Conservation (phyloP, 2,113 vertebrate genomes). For the Lontra canadensis region DNA sequence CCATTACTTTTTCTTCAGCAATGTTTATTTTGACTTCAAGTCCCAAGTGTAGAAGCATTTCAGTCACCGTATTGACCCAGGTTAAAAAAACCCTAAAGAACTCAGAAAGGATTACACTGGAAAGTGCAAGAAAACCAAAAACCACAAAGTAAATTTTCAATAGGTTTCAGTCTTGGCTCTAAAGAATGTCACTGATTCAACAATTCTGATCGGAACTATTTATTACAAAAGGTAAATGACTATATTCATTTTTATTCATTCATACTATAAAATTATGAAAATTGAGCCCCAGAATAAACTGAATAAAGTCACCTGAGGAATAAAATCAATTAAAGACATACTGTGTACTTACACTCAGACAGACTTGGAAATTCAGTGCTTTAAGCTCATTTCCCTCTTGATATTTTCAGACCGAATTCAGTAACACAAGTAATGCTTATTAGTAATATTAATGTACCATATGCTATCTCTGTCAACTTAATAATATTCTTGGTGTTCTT, state of each 20-base stretch:
- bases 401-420: slow-evolving; percentile 67
- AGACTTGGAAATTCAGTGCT: slow-evolving; percentile 65
- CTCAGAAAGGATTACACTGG: slow-evolving; percentile 78
- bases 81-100: slow-evolving; percentile 81
- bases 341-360: slow-evolving; percentile 51
- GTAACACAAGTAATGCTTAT: slow-evolving; percentile 61
- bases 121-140: slow-evolving; percentile 65
- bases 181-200: slow-evolving; percentile 57
- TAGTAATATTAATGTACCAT: slow-evolving; percentile 70
- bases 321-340: slow-evolving; percentile 77
- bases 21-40: slow-evolving; percentile 65
- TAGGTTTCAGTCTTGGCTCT: slow-evolving; percentile 37
- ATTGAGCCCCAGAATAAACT: slow-evolving; percentile 63
- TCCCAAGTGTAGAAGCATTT: slow-evolving; percentile 77
- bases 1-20: background rate
- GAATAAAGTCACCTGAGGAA: slow-evolving; percentile 68
- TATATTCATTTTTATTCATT: slow-evolving; percentile 60
- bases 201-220: slow-evolving; percentile 50
- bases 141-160: slow-evolving; percentile 75
- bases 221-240: slow-evolving; percentile 64
- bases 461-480: slow-evolving; percentile 66
- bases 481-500: slow-evolving; percentile 50
- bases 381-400: slow-evolving; percentile 74
- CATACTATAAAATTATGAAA: slow-evolving; percentile 64
- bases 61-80: slow-evolving; percentile 60